A percentile compares a stretch with the other conserved stretches of the same genome.
phyloP scores from a whole-genome alignment of 2,888 invertebrate species.

The Carpatolechia fugitivella region DNA sequence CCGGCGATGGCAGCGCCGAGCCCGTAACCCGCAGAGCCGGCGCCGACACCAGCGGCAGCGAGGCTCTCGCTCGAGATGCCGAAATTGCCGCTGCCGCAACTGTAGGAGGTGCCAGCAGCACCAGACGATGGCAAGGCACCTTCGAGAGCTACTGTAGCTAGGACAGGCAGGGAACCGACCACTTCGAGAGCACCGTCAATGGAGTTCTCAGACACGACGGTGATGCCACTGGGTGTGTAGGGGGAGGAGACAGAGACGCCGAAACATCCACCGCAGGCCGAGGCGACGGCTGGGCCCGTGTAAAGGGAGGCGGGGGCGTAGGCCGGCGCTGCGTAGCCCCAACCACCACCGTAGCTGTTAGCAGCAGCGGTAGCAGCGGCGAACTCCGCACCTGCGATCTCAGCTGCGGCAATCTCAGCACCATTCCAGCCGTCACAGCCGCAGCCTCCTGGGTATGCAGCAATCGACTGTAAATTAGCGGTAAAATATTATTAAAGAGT shows the following conservation, averaged over 20 bases:
- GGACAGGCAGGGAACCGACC: slow-evolving; percentile 33
- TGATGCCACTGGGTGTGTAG: slow-evolving; percentile 31
- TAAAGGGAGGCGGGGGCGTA: not conserved
- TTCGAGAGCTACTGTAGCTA: slow-evolving; percentile 32
- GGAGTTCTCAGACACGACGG: slow-evolving; percentile 37
- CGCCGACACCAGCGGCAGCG: slow-evolving; percentile 3
- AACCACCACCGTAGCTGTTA: slow-evolving; percentile 15
- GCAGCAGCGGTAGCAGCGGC: not conserved
- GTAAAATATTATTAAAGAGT: not conserved
- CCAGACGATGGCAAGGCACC: slow-evolving; percentile 32
- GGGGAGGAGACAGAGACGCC: slow-evolving; percentile 31
- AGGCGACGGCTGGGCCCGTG: slow-evolving; percentile 14
- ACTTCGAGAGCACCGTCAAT: slow-evolving; percentile 35
- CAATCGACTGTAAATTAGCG: not conserved
- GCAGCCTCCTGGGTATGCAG: not conserved
- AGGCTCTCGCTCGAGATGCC: slow-evolving; percentile 15
- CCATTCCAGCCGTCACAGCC: not conserved
- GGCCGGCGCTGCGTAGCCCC: slow-evolving; percentile 10
- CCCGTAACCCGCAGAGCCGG: not conserved
- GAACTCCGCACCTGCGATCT: slow-evolving; percentile 9
- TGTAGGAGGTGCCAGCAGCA: slow-evolving; percentile 33
- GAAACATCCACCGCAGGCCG: slow-evolving; percentile 27
- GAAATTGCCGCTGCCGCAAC: slow-evolving; percentile 31
- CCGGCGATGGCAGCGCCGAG: not conserved
- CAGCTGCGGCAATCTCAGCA: not conserved